These are phyloP conservation scores for Alligator mississippiensis DNA, from an alignment of 2,113 vertebrate species.

Conservation along the genomic window DNA sequence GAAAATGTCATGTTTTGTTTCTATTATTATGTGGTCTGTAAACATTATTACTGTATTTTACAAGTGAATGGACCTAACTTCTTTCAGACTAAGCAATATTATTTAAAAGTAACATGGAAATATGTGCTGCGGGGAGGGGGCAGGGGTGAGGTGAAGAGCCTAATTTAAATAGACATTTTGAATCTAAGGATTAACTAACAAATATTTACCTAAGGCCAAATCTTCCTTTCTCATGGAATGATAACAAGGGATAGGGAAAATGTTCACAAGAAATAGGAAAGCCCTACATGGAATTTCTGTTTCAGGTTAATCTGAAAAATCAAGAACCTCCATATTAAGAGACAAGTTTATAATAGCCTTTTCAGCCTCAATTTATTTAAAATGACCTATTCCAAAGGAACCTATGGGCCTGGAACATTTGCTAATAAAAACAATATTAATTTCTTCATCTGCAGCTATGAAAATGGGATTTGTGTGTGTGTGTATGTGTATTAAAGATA, in stretches of 20 bases:
- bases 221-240: neutral
- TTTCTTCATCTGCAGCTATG: neutral
- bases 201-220: neutral
- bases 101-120: constrained; percentile 24
- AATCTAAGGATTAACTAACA: neutral
- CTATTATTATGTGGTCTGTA: constrained; percentile 9
- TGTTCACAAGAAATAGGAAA: no score
- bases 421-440: neutral
- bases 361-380: neutral
- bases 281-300: neutral
- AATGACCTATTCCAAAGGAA: neutral
- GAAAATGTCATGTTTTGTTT: constrained; percentile 18
- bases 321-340: neutral
- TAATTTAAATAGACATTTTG: neutral
- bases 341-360: neutral
- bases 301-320: neutral
- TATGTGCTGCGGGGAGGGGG: neutral
- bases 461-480: neutral
- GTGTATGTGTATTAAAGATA: no score
- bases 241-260: neutral
- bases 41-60: constrained; percentile 27
- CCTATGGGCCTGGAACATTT: neutral
- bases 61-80: constrained; percentile 8
- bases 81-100: constrained; percentile 22
- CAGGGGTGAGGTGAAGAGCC: neutral